Evolutionary conservation across 2,888 invertebrate genomes (phyloP).

Genomic region (Epistrophella euchroma): DNA sequence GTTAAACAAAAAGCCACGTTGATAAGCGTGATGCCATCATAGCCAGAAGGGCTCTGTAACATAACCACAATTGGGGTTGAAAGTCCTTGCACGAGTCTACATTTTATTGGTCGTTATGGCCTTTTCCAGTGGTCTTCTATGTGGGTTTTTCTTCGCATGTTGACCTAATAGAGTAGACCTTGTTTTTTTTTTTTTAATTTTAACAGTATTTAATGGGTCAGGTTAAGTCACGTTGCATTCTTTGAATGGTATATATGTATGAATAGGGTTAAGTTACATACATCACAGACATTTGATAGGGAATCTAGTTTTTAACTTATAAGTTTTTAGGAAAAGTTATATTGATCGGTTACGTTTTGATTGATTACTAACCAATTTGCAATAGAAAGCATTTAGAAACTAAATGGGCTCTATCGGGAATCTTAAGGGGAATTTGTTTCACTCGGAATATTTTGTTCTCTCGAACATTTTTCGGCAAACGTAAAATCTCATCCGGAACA

Average conservation of each 20-base stretch:
- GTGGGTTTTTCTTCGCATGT: neutral
- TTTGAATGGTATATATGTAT: neutral
- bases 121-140: constrained; percentile 9
- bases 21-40: constrained; percentile 5
- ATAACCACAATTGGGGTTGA: constrained; percentile 21
- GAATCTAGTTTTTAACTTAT: too few relatives aligned
- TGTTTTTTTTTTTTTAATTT: constrained; percentile 1
- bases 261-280: too few relatives aligned
- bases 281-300: too few relatives aligned
- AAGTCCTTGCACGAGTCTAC: constrained; percentile 47
- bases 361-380: too few relatives aligned
- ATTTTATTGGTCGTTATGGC: constrained; percentile 31
- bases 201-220: constrained; percentile 16
- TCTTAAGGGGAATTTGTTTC: too few relatives aligned
- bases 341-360: too few relatives aligned
- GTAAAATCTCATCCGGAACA: too few relatives aligned
- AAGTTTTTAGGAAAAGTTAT: too few relatives aligned
- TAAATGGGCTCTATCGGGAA: too few relatives aligned
- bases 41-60: neutral
- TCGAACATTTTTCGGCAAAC: too few relatives aligned
- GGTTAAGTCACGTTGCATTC: constrained; percentile 47
- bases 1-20: constrained; percentile 8
- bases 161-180: neutral
- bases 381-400: too few relatives aligned
- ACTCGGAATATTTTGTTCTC: too few relatives aligned